phyloP scores from a whole-genome alignment of 2,113 vertebrate genomes.

The Clarias gariepinus region DNA sequence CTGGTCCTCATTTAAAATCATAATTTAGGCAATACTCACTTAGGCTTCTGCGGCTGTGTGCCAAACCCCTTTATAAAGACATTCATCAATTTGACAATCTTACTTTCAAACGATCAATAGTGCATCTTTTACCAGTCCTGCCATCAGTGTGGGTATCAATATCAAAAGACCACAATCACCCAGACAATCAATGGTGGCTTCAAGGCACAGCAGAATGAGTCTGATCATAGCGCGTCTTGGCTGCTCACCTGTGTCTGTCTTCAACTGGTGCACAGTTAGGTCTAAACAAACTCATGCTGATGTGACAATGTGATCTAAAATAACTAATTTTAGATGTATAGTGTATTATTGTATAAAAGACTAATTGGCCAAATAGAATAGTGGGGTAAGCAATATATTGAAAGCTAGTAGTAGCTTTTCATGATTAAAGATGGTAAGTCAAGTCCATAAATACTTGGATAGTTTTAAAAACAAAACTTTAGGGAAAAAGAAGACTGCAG shows the following conservation, averaged over 20 bases:
- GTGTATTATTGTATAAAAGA: background rate
- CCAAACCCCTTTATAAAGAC: conserved; percentile 38
- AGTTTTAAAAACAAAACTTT: no score
- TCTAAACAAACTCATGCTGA: conserved; percentile 72
- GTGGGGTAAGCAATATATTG: no score
- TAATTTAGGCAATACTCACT: background rate
- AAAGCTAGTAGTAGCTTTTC: no score
- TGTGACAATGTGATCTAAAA: background rate
- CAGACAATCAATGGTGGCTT: conserved; percentile 74
- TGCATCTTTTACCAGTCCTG: conserved; percentile 63
- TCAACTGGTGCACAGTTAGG: conserved; percentile 67
- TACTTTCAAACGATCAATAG: conserved; percentile 69
- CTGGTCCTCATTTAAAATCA: conserved; percentile 20
- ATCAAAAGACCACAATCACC: conserved; percentile 75
- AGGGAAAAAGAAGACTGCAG: no score
- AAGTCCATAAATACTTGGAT: no score
- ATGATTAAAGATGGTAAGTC: no score
- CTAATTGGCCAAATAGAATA: background rate
- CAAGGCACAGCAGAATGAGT: conserved; percentile 65
- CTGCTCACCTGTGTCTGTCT: conserved; percentile 72
- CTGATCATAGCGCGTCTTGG: conserved; percentile 66
- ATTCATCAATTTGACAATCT: conserved; percentile 60
- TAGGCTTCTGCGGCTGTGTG: conserved; percentile 36
- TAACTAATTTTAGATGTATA: background rate
- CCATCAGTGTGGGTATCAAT: conserved; percentile 79